These are phyloP conservation scores for Neodiprion virginianus DNA, from an alignment of 1,140 invertebrate species.

Conservation along the genomic window DNA sequence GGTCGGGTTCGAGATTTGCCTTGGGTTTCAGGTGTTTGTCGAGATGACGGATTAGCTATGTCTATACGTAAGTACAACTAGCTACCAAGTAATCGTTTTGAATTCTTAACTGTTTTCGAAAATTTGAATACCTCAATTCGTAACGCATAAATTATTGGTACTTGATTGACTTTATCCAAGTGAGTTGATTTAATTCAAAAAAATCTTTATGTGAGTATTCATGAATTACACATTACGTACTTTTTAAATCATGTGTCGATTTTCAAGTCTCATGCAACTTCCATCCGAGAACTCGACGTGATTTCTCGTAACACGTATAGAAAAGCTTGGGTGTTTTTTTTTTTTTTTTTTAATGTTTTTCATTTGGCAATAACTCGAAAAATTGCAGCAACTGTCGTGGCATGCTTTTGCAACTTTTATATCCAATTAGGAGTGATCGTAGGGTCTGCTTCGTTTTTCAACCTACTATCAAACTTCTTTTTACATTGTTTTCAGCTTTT, in stretches of 20 bases:
- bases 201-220: background rate
- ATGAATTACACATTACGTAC: background rate
- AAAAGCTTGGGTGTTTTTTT: too few relatives aligned
- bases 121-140: too few relatives aligned
- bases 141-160: too few relatives aligned
- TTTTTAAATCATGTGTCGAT: too few relatives aligned
- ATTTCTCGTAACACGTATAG: too few relatives aligned
- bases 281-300: too few relatives aligned
- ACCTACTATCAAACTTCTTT: background rate
- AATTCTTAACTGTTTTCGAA: background rate
- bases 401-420: background rate
- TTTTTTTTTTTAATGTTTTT: too few relatives aligned
- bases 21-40: slow-evolving; percentile 24
- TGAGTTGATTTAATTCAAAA: background rate
- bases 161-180: too few relatives aligned
- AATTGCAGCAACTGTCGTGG: too few relatives aligned
- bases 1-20: slow-evolving; percentile 26
- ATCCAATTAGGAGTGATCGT: background rate
- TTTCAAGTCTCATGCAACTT: too few relatives aligned
- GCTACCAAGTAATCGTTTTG: background rate
- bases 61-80: background rate
- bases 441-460: background rate
- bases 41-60: slow-evolving; percentile 24
- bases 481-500: background rate
- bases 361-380: too few relatives aligned